Evolutionary conservation across 2,888 invertebrate species (phyloP).

Genomic region (Allolobophora icterica): DNA sequence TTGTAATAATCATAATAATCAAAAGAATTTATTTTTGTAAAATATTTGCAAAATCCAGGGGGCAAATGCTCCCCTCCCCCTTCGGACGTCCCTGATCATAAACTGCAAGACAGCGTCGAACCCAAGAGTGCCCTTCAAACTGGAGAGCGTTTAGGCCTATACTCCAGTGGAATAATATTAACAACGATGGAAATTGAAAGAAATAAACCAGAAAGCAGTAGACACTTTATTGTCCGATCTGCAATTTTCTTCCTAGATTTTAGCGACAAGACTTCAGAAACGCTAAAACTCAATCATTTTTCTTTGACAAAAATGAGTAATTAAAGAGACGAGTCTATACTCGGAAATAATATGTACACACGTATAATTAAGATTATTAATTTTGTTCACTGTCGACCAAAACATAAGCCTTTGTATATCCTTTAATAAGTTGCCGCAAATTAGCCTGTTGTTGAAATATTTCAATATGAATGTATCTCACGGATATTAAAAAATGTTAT

Average conservation of each 20-base stretch:
- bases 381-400: not conserved
- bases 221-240: too few relatives aligned
- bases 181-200: not conserved
- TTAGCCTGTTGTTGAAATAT: too few relatives aligned
- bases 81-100: too few relatives aligned
- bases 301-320: not conserved
- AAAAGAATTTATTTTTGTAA: too few relatives aligned
- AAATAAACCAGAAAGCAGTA: not conserved
- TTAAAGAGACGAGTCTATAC: not conserved
- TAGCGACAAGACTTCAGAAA: not conserved
- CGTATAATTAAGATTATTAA: not conserved
- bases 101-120: too few relatives aligned
- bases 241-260: not conserved
- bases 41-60: too few relatives aligned
- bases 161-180: too few relatives aligned
- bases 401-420: not conserved
- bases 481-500: not conserved
- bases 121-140: too few relatives aligned
- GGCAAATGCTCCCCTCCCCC: too few relatives aligned
- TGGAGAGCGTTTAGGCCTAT: too few relatives aligned
- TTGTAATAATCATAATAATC: too few relatives aligned
- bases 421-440: not conserved
- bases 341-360: not conserved
- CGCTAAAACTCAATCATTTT: not conserved
- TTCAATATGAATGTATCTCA: not conserved